Evolutionary conservation across 2,888 invertebrate species (phyloP).

Genomic region (Chesias legatella): DNA sequence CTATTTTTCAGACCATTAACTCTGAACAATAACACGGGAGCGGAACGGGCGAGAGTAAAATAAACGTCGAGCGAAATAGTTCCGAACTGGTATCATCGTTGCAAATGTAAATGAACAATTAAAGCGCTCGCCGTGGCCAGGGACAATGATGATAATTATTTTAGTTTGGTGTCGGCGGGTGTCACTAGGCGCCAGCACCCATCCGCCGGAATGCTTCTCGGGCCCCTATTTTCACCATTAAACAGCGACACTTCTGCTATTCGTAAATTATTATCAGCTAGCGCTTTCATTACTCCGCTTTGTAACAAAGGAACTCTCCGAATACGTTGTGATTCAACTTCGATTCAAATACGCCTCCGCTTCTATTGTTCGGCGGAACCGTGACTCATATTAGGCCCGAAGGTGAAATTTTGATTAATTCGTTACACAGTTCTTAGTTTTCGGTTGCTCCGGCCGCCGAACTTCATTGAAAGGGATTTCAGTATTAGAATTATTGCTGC

Average conservation of each 20-base stretch:
- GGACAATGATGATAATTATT: slow-evolving; percentile 80
- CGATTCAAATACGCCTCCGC: slow-evolving; percentile 63
- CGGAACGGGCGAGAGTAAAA: slow-evolving; percentile 67
- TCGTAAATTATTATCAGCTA: slow-evolving; percentile 79
- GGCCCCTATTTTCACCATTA: slow-evolving; percentile 70
- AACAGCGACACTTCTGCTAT: slow-evolving; percentile 79
- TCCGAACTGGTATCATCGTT: slow-evolving; percentile 77
- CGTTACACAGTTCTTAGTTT: slow-evolving; percentile 67
- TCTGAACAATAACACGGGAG: slow-evolving; percentile 70
- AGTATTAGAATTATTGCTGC: slow-evolving; percentile 56
- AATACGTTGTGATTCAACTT: slow-evolving; percentile 75
- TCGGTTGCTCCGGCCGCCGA: slow-evolving; percentile 49
- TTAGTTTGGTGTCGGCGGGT: slow-evolving; percentile 76
- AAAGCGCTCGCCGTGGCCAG: slow-evolving; percentile 75
- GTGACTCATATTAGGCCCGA: slow-evolving; percentile 71
- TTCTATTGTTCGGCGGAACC: slow-evolving; percentile 71
- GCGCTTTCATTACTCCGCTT: slow-evolving; percentile 75
- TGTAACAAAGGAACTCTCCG: slow-evolving; percentile 73
- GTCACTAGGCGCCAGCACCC: slow-evolving; percentile 59
- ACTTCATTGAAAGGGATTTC: slow-evolving; percentile 57
- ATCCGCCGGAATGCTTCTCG: slow-evolving; percentile 71
- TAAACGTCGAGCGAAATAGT: slow-evolving; percentile 74
- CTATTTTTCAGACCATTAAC: slow-evolving; percentile 78
- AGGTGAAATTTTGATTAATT: slow-evolving; percentile 79
- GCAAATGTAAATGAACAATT: slow-evolving; percentile 81